These are phyloP conservation scores for Tetragonula carbonaria DNA, from an alignment of 2,888 invertebrate species.

Conservation along the genomic window DNA sequence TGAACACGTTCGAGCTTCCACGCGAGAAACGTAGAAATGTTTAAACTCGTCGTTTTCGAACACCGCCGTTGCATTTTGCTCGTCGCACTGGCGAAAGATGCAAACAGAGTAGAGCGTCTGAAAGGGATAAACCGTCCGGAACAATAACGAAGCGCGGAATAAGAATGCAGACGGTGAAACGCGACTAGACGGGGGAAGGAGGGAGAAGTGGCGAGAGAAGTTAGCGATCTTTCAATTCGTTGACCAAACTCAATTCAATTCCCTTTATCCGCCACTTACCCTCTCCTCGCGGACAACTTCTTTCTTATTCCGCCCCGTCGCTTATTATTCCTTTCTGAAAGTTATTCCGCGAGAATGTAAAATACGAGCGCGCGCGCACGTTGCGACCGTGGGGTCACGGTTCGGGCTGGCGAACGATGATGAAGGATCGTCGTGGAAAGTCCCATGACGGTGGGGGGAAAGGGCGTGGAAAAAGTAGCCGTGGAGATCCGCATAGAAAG, in stretches of 20 bases:
- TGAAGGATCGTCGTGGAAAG: not conserved
- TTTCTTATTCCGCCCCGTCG: conserved; percentile 39
- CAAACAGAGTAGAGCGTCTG: not conserved
- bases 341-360: conserved; percentile 63
- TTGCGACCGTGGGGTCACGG: conserved; percentile 6
- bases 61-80: not conserved
- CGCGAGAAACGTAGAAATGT: not conserved
- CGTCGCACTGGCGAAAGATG: not conserved
- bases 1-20: not conserved
- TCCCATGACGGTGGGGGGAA: not conserved
- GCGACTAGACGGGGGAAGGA: not conserved
- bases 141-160: conserved; percentile 36
- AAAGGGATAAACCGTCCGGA: conserved; percentile 17
- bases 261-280: conserved; percentile 54
- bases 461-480: conserved; percentile 40
- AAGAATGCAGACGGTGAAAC: conserved; percentile 19
- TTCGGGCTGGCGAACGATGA: not conserved
- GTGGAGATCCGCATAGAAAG: conserved; percentile 59
- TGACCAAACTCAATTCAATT: conserved; percentile 54
- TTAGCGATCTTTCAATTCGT: conserved; percentile 55
- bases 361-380: conserved; percentile 49
- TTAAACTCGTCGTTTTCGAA: not conserved
- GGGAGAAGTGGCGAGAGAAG: not conserved
- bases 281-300: conserved; percentile 33
- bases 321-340: conserved; percentile 68